Percentiles rank a stretch among this genome's conserved stretches.
phyloP scores from a whole-genome alignment of 2,113 vertebrate species.

The Hippocampus barbouri region DNA sequence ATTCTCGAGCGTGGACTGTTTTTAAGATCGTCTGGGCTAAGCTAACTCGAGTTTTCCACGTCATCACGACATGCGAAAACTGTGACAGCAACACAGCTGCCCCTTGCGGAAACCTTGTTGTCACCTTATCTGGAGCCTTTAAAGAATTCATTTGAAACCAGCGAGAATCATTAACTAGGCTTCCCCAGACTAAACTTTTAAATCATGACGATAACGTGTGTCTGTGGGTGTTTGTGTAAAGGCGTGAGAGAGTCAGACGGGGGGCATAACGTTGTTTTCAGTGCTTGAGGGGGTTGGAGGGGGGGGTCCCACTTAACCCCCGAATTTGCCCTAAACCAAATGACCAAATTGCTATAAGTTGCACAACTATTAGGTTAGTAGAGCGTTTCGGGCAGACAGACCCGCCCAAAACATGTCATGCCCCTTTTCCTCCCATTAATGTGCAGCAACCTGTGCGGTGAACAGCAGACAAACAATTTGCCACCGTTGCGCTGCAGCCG shows the following conservation, averaged over 20 bases:
- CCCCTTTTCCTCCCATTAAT: constrained; percentile 5
- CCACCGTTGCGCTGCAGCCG: neutral
- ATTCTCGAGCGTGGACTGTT: constrained; percentile 13
- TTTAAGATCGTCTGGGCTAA: neutral
- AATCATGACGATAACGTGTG: constrained; percentile 25
- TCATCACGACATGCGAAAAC: neutral
- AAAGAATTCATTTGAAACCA: constrained; percentile 44
- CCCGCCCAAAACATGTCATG: constrained; percentile 23
- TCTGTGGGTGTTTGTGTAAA: neutral
- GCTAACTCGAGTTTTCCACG: neutral
- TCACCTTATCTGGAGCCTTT: constrained; percentile 48
- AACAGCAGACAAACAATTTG: constrained; percentile 1
- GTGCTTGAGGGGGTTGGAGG: constrained; percentile 7
- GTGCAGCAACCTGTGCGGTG: constrained; percentile 5
- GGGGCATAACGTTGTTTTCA: constrained; percentile 11
- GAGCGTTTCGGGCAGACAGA: constrained; percentile 32
- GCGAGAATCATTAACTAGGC: constrained; percentile 57
- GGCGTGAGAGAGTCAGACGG: neutral
- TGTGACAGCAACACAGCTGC: neutral
- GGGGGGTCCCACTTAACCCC: constrained; percentile 15
- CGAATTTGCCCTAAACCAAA: constrained; percentile 47
- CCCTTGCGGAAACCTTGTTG: neutral
- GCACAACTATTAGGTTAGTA: constrained; percentile 52
- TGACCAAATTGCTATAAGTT: constrained; percentile 44
- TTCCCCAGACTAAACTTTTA: constrained; percentile 34